Conservation (phyloP, 2,113 vertebrate species). For the Callaeas wilsoni region DNA sequence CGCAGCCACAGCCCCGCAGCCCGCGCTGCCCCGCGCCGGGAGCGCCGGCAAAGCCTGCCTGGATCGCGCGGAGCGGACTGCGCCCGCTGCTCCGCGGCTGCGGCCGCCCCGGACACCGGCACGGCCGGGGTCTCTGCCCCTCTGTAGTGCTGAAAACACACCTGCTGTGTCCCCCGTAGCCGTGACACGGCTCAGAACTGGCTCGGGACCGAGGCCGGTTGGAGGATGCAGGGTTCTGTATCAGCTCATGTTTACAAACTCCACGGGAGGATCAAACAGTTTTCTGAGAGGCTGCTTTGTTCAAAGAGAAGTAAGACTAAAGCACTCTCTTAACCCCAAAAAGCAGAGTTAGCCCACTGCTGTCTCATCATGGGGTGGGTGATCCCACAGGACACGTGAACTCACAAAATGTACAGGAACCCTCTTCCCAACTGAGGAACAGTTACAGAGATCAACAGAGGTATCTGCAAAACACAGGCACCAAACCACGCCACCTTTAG, state of each 20-base stretch:
- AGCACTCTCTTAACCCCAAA: neutral
- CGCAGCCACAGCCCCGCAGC: too few relatives aligned
- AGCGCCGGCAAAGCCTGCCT: slow-evolving; percentile 69
- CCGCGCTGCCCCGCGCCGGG: neutral
- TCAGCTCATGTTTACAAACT: neutral
- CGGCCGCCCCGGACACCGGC: too few relatives aligned
- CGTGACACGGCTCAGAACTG: accelerated
- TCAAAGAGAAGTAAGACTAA: neutral
- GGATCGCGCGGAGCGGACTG: slow-evolving; percentile 53
- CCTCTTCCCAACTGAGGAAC: neutral
- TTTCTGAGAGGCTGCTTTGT: neutral
- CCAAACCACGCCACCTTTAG: neutral
- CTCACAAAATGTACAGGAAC: neutral
- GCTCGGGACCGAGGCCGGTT: accelerated
- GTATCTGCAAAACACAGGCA: neutral
- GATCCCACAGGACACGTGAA: neutral
- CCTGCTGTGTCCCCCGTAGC: accelerated
- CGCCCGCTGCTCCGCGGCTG: neutral
- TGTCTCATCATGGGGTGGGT: neutral
- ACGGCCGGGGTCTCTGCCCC: accelerated
- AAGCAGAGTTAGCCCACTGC: neutral
- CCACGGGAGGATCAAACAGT: neutral
- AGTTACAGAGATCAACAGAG: neutral
- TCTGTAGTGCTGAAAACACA: accelerated
- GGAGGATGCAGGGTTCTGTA: neutral